Base-by-base conservation (phyloP, 2,888 invertebrate species). In the Chrysopilus asiliformis region DNA sequence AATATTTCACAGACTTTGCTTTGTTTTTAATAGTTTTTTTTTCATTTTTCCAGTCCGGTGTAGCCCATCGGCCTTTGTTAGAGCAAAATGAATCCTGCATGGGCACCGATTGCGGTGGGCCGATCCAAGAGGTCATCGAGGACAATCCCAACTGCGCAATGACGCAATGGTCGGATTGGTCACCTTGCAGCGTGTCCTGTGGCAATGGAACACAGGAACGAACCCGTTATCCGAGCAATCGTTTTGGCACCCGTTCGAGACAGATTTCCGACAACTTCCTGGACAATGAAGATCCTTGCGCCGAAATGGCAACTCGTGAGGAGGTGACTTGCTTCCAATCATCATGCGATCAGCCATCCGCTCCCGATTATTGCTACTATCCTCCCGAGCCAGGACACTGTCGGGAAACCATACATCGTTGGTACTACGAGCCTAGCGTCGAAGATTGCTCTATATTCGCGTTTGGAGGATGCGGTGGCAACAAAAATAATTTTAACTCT, bases 401-500 rank as follows among this genome's bases (percentile, higher is more conserved):
- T 53, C 73, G 81, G 15, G 79, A 77, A 7, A 73, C 77, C 43
- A 75, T 76, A 51, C 72, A 72, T 31, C 71, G 82, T n/a, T 91
- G 86, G 82, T 87, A 81, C 64, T 94, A 77, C 58, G 83, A 94
- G 58, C 66, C 68, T 17, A 57, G 68, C 16, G 68, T 68, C 24
- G 72, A 74, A 16, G 68, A 69, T 18, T 95, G 95, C 56, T 76
- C 77, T 49, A 73, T 82, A 4, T 95, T 94, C 62, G 94, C 79
- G 65, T 80, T 81, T 16, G 55, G 55, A 30, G 93, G 91, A 25
- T 95, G 95, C 56, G 79, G 83, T 31, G 86, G 82, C 2, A 93
- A 90, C 57, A 71, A 72, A 27, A 94, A 94, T 60, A 87, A 87
- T 58, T 94, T 93, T 61, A 72, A 73, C 36, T 74, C 75, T 0